Evolutionary conservation across 2,113 vertebrate species (phyloP).

Genomic region (Macrotus californicus): DNA sequence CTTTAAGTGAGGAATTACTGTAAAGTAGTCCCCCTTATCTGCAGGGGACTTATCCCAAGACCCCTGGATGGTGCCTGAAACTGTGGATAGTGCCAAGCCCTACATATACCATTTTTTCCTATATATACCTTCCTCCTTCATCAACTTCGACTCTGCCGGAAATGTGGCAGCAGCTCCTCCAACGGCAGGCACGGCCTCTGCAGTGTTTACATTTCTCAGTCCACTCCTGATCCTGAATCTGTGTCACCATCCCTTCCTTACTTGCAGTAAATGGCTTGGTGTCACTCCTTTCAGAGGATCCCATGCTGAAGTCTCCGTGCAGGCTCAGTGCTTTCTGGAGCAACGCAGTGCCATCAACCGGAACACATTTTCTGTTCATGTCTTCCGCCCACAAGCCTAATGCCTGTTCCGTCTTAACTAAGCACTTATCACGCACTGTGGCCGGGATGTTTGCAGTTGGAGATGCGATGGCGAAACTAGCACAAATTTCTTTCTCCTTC

Average conservation of each 20-base stretch:
- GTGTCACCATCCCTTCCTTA: neutral
- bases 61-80: neutral
- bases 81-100: neutral
- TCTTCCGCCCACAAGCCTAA: neutral
- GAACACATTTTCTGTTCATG: neutral
- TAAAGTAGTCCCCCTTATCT: neutral
- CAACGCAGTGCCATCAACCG: fast-evolving
- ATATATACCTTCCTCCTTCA: neutral
- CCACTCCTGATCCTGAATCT: neutral
- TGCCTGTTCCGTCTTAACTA: neutral
- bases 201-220: neutral
- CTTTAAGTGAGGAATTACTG: neutral
- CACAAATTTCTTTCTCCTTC: neutral
- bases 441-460: neutral
- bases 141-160: neutral
- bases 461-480: neutral
- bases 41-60: neutral
- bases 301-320: neutral
- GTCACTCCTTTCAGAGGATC: neutral
- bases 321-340: neutral
- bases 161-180: neutral
- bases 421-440: neutral
- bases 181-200: neutral
- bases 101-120: neutral
- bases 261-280: neutral